Conservation (phyloP, 2,797 vertebrate genomes). For the Enteromius fasciolatus region DNA sequence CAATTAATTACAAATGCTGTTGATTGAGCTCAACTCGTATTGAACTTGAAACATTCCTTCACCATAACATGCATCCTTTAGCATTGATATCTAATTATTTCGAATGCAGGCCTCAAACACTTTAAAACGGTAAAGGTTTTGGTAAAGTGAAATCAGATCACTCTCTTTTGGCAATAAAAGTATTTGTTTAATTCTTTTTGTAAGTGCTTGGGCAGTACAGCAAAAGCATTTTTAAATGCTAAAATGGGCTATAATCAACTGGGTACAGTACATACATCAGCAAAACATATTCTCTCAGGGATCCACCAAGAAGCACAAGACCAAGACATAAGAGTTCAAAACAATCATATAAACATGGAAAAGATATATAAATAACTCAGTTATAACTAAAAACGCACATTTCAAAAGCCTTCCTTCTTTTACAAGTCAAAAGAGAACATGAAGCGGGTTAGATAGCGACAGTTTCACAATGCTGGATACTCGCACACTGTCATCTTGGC, state of each 20-base stretch:
- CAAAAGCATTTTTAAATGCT: constrained; percentile 53
- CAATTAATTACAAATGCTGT: background rate
- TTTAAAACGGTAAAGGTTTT: background rate
- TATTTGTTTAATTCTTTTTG: constrained; percentile 51
- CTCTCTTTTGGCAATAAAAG: constrained; percentile 54
- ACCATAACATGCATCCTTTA: background rate
- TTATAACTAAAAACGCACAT: constrained; percentile 45
- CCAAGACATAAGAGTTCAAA: constrained; percentile 70
- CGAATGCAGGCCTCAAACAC: background rate
- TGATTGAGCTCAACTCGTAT: background rate
- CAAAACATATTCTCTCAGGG: constrained; percentile 54
- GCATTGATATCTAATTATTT: background rate
- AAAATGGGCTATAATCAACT: constrained; percentile 34
- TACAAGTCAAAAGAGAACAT: constrained; percentile 29
- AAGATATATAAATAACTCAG: constrained; percentile 50
- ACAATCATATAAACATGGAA: constrained; percentile 62
- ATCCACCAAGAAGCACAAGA: constrained; percentile 69
- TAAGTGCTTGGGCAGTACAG: constrained; percentile 58
- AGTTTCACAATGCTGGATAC: constrained; percentile 71
- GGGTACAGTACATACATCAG: constrained; percentile 48
- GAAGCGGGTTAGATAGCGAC: constrained; percentile 60
- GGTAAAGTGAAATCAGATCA: constrained; percentile 19
- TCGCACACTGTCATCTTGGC: constrained; percentile 71
- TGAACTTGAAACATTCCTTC: background rate
- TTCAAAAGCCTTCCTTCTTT: constrained; percentile 33